phyloP scores from a whole-genome alignment of 2,113 vertebrate species.

The Thalassarche chlororhynchos region DNA sequence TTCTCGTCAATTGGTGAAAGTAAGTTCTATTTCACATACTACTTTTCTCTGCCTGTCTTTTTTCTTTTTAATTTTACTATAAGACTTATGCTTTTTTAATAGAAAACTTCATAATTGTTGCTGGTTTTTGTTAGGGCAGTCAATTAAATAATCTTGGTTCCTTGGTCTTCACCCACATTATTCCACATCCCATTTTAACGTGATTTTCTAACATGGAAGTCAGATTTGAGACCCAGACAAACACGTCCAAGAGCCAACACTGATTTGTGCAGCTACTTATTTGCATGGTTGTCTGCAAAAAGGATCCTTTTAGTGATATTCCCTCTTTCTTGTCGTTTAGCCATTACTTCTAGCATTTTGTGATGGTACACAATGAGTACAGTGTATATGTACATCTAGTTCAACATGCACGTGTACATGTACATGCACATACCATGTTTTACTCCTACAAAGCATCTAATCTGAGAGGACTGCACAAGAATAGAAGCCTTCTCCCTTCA shows the following conservation, averaged over 20 bases:
- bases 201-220: neutral
- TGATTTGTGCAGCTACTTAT: neutral
- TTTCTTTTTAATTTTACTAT: neutral
- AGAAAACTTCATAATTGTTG: neutral
- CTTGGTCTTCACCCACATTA: neutral
- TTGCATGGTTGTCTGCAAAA: neutral
- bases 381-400: neutral
- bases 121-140: neutral
- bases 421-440: neutral
- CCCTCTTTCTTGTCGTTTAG: neutral
- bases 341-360: neutral
- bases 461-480: neutral
- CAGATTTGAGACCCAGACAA: neutral
- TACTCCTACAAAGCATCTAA: neutral
- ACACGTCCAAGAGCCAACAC: neutral
- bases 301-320: neutral
- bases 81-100: neutral
- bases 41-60: neutral
- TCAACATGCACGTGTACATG: accelerated
- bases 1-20: neutral
- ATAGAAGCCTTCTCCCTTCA: neutral
- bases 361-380: neutral
- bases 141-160: neutral
- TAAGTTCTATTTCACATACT: neutral
- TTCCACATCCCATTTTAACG: neutral